Evolutionary conservation across 2,888 invertebrate genomes (phyloP).

Genomic region (Drosophila paracracens): DNA sequence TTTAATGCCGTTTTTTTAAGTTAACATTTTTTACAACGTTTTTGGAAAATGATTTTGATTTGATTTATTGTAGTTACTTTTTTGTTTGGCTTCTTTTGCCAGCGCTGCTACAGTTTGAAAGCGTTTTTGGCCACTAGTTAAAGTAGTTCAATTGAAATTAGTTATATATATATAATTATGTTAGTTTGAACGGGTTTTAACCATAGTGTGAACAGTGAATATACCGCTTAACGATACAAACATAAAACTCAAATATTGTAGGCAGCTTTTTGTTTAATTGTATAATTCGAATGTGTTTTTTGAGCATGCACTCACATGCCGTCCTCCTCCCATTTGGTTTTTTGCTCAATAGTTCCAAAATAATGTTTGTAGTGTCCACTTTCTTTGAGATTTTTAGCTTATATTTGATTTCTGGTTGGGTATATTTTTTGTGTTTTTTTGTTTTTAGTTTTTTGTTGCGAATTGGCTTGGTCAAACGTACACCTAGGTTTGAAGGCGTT

Average conservation of each 20-base stretch:
- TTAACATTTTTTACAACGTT: not conserved
- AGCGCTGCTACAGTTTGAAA: constrained; percentile 50
- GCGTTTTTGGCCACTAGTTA: constrained; percentile 55
- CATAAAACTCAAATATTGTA: constrained; percentile 11
- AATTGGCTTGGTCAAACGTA: constrained; percentile 47
- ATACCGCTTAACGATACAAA: constrained; percentile 2
- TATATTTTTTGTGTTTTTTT: constrained; percentile 6
- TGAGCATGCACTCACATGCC: constrained; percentile 53
- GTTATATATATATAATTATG: constrained; percentile 21
- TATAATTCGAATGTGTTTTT: constrained; percentile 42
- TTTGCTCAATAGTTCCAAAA: constrained; percentile 26
- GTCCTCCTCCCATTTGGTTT: constrained; percentile 1
- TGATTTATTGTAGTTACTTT: constrained; percentile 48
- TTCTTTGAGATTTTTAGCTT: constrained; percentile 15
- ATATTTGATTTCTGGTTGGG: constrained; percentile 23
- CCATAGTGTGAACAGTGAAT: constrained; percentile 6
- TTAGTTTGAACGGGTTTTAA: constrained; percentile 27
- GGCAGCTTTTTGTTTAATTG: constrained; percentile 47
- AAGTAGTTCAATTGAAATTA: constrained; percentile 45
- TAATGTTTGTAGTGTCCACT: constrained; percentile 32
- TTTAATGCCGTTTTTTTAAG: constrained; percentile 10
- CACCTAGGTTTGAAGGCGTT: constrained; percentile 50
- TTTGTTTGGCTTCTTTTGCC: constrained; percentile 51
- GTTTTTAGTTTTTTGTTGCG: constrained; percentile 43
- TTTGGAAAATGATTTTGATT: constrained; percentile 12